A percentile compares a stretch with the other conserved stretches of the same genome.
These are phyloP conservation scores for Trichacis sp. DNA, from an alignment of 2,888 invertebrate species.

Conservation along the genomic window DNA sequence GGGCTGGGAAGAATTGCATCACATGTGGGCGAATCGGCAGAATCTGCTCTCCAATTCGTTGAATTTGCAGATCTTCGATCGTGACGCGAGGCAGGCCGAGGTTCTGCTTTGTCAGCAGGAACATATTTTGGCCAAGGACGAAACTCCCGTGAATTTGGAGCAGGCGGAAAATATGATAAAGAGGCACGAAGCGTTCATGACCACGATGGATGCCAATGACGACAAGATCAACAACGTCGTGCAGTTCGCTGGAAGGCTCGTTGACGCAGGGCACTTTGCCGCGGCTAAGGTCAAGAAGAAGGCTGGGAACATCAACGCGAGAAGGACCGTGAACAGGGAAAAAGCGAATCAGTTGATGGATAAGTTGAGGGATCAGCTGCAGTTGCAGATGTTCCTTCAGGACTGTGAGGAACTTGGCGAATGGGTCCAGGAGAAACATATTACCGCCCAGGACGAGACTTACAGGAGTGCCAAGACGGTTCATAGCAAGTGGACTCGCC, in stretches of 20 bases:
- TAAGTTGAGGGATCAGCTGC: conserved; percentile 91
- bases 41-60: conserved; percentile 93
- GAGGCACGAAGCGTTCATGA: conserved; percentile 98
- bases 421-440: conserved; percentile 99
- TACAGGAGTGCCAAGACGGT: conserved; percentile 99
- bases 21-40: conserved; percentile 99
- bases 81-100: conserved; percentile 97
- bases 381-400: conserved; percentile 94
- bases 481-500: conserved; percentile 99
- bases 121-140: conserved; percentile 96
- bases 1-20: conserved; percentile 98
- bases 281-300: conserved; percentile 96
- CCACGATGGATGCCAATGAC: conserved; percentile 99
- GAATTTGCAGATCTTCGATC: conserved; percentile 93
- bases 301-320: conserved; percentile 92
- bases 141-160: conserved; percentile 92
- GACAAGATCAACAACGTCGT: conserved; percentile 98
- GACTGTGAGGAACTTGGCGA: conserved; percentile 97
- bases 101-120: conserved; percentile 98
- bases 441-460: conserved; percentile 98
- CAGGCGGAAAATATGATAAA: conserved; percentile 98
- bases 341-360: conserved; percentile 93
- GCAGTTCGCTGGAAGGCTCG: conserved; percentile 90
- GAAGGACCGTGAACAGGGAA: conserved; percentile 90
- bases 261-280: conserved; percentile 95